Conservation (phyloP, 2,888 invertebrate species). For the Apocheima hispidaria region DNA sequence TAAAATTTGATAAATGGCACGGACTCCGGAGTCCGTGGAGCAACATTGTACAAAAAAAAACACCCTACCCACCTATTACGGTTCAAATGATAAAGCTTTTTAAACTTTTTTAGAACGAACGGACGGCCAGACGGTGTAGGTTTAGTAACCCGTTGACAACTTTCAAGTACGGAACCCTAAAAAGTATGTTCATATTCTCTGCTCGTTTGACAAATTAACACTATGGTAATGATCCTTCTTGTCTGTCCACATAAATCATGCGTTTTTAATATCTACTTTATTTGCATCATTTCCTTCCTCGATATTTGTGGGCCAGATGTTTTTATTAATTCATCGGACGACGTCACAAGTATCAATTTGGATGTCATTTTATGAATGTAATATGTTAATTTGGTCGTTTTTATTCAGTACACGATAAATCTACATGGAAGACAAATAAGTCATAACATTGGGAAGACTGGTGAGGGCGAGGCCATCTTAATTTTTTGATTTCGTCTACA, state of each 20-base stretch:
- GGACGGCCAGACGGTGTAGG: too few species aligned
- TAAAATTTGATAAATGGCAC: too few species aligned
- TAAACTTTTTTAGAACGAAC: too few species aligned
- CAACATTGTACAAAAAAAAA: too few species aligned
- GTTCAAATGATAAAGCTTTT: too few species aligned
- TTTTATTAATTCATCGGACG: slow-evolving; percentile 57
- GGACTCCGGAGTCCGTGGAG: too few species aligned
- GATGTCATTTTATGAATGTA: slow-evolving; percentile 74
- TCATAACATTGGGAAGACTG: slow-evolving; percentile 79
- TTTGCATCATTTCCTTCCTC: slow-evolving; percentile 45
- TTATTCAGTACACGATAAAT: slow-evolving; percentile 78
- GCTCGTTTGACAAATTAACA: slow-evolving; percentile 47
- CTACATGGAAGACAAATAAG: slow-evolving; percentile 79
- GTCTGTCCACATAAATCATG: slow-evolving; percentile 51
- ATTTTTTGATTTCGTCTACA: slow-evolving; percentile 62
- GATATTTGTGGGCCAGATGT: slow-evolving; percentile 63
- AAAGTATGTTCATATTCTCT: slow-evolving; percentile 32
- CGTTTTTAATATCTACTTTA: slow-evolving; percentile 47
- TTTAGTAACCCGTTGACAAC: too few species aligned
- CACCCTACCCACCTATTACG: too few species aligned
- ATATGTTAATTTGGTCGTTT: slow-evolving; percentile 75
- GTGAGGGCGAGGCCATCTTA: slow-evolving; percentile 69
- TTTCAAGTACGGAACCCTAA: too few species aligned
- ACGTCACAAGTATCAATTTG: slow-evolving; percentile 69
- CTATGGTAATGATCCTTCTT: slow-evolving; percentile 41